Percentiles rank a stretch among this genome's conserved stretches.
These are phyloP conservation scores for Pipa parva DNA, from an alignment of 2,113 vertebrate species.

Conservation along the genomic window DNA sequence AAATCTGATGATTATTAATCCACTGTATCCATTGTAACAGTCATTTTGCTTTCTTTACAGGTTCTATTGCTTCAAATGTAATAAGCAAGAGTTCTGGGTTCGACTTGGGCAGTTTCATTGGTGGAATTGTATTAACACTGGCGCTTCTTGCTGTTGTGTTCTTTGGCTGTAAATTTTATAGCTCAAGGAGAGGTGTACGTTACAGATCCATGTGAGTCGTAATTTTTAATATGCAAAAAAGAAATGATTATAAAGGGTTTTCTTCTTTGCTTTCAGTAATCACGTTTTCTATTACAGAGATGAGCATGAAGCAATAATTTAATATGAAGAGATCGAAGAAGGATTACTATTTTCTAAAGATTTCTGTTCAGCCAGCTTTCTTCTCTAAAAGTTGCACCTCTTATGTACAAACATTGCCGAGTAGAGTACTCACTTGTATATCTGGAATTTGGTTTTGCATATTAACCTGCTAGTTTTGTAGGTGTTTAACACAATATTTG, in stretches of 20 bases:
- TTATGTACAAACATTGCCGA: background rate
- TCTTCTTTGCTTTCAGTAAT: background rate
- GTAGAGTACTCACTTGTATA: background rate
- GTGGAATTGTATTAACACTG: constrained; percentile 68
- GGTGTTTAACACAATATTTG: no score
- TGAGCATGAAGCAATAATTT: constrained; percentile 36
- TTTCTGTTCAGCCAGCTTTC: background rate
- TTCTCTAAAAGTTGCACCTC: background rate
- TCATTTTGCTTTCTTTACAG: constrained; percentile 45
- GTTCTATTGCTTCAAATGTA: constrained; percentile 44
- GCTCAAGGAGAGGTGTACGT: constrained; percentile 65
- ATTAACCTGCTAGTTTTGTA: no score
- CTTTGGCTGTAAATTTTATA: constrained; percentile 66
- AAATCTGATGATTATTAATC: no score
- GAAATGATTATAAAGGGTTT: no score
- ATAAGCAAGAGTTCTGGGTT: constrained; percentile 51
- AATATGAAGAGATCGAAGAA: background rate
- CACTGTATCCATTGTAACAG: background rate
- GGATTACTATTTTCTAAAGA: background rate
- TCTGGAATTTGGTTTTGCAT: background rate
- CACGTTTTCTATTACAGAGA: constrained; percentile 7
- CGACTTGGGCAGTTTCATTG: constrained; percentile 69
- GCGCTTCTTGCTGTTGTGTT: constrained; percentile 61
- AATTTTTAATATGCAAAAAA: background rate
- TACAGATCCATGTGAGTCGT: constrained; percentile 73